These are phyloP conservation scores for Alsophila aescularia DNA, from an alignment of 2,888 invertebrate genomes.

Conservation along the genomic window DNA sequence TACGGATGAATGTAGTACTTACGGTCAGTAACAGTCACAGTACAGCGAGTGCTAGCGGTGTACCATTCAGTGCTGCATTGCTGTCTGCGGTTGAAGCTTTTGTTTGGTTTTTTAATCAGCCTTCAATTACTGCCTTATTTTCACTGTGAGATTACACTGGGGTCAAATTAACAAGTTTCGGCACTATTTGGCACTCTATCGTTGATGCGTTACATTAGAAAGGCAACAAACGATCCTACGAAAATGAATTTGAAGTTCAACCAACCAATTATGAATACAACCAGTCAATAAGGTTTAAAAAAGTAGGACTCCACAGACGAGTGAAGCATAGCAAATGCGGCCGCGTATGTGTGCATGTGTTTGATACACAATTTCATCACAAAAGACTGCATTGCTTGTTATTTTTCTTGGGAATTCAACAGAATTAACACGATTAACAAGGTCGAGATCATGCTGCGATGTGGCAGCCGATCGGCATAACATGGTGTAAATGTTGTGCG, in stretches of 20 bases:
- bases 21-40: conserved; percentile 71
- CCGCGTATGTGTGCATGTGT: no score
- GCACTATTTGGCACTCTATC: background rate
- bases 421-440: no score
- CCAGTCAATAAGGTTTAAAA: no score
- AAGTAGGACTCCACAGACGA: no score
- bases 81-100: conserved; percentile 55
- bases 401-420: no score
- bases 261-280: conserved; percentile 4
- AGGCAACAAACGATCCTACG: background rate
- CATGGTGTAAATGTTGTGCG: no score
- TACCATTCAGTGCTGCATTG: conserved; percentile 56
- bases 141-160: background rate
- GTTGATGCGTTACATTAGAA: background rate
- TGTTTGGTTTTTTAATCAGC: conserved; percentile 71
- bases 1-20: conserved; percentile 62
- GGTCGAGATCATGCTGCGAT: no score
- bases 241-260: conserved; percentile 17
- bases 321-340: no score
- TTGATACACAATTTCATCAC: no score
- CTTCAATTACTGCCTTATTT: conserved; percentile 27
- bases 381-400: no score
- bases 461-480: no score
- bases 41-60: conserved; percentile 58
- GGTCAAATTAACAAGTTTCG: background rate